These are phyloP conservation scores for Cabera pusaria DNA, from an alignment of 2,888 invertebrate species.

Conservation along the genomic window DNA sequence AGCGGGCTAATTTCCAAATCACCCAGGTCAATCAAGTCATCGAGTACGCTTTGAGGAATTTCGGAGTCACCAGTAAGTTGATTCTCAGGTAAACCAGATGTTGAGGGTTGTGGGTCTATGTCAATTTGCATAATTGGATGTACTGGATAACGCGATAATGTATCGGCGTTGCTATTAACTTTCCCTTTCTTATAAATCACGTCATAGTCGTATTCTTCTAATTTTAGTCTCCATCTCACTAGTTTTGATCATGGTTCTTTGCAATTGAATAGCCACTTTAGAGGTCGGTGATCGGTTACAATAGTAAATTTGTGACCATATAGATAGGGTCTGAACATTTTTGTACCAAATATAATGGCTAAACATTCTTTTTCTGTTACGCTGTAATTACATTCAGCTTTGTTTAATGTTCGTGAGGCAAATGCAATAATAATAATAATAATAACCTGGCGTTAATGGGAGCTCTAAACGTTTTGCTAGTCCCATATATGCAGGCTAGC, in stretches of 20 bases:
- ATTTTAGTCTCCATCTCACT: constrained; percentile 9
- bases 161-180: constrained; percentile 6
- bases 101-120: background rate
- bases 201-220: constrained; percentile 10
- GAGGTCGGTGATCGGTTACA: constrained; percentile 18
- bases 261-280: constrained; percentile 21
- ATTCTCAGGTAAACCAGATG: background rate
- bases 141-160: constrained; percentile 5
- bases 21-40: background rate
- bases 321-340: constrained; percentile 19
- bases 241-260: constrained; percentile 20
- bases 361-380: constrained; percentile 20
- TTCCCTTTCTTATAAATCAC: constrained; percentile 5
- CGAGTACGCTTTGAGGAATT: background rate
- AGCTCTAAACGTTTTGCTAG: too few species aligned
- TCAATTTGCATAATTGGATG: background rate
- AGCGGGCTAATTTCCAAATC: background rate
- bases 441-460: too few species aligned
- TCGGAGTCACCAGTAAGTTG: background rate
- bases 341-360: constrained; percentile 17
- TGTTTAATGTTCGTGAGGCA: constrained; percentile 22
- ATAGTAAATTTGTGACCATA: constrained; percentile 20
- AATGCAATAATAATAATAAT: too few species aligned
- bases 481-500: too few species aligned
- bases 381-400: constrained; percentile 21